Evolutionary conservation across 2,113 vertebrate species (phyloP).

Genomic region (Cyphomyrus discorhynchus): DNA sequence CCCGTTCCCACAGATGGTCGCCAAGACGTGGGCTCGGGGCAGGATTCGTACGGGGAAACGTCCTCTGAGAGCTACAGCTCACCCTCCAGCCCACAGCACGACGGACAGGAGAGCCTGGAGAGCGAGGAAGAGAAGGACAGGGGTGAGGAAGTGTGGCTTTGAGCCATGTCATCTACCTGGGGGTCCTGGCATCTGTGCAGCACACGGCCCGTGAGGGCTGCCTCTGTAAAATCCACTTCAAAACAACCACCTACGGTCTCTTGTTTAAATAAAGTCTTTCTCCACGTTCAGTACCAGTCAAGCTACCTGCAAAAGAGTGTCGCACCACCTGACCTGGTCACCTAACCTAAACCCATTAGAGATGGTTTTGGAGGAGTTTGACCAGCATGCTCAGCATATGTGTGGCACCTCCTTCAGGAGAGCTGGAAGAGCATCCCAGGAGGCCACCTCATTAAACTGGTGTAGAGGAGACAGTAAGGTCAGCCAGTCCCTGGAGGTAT

Average conservation of each 20-base stretch:
- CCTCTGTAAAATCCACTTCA: neutral
- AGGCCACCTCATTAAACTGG: neutral
- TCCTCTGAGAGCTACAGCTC: conserved; percentile 94
- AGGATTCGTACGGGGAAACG: conserved; percentile 78
- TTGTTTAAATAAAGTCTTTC: neutral
- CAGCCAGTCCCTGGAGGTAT: neutral
- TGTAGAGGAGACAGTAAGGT: neutral
- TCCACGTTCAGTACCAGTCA: neutral
- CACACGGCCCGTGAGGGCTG: neutral
- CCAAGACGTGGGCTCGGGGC: conserved; percentile 70
- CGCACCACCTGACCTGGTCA: neutral
- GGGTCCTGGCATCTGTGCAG: neutral
- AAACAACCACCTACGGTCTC: neutral
- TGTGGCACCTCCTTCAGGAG: neutral
- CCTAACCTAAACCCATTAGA: neutral
- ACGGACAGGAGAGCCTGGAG: conserved; percentile 80
- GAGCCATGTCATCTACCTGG: neutral
- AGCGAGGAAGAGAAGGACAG: conserved; percentile 90
- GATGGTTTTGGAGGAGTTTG: neutral
- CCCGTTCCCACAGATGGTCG: conserved; percentile 57
- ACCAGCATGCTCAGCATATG: neutral
- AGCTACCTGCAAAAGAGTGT: neutral
- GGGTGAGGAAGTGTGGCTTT: conserved; percentile 57
- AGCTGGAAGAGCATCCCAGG: neutral
- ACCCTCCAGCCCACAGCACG: conserved; percentile 81